These are phyloP conservation scores for Bambusicola thoracicus DNA, from an alignment of 2,113 vertebrate species.

Conservation along the genomic window DNA sequence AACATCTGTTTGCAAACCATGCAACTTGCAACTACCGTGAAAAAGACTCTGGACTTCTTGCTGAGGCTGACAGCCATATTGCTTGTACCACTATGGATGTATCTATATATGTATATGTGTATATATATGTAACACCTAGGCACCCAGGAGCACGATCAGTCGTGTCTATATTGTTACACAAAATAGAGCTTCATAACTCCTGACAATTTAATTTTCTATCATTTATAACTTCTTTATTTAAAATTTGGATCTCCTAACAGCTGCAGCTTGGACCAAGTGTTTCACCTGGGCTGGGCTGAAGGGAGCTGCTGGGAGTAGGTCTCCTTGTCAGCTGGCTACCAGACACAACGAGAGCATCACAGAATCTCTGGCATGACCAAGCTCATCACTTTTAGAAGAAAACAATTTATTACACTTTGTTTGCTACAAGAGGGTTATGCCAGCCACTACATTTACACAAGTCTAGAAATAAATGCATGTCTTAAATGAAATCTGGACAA, in stretches of 20 bases:
- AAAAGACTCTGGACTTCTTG: not conserved
- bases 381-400: not conserved
- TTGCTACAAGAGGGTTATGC: not conserved
- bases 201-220: not conserved
- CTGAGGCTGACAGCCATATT: not conserved
- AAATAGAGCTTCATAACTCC: not conserved
- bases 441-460: not conserved
- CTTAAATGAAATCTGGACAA: too few relatives aligned
- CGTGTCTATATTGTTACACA: not conserved
- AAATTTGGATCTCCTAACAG: not conserved
- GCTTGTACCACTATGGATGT: not conserved
- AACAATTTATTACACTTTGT: not conserved
- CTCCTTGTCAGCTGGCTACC: not conserved
- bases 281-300: not conserved
- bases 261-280: not conserved
- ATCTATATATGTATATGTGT: accelerated
- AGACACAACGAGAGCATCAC: too few relatives aligned
- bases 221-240: not conserved
- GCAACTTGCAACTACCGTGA: not conserved
- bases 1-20: slow-evolving; percentile 47
- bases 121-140: accelerated
- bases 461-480: not conserved
- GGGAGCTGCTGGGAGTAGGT: not conserved
- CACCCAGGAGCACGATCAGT: not conserved
- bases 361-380: not conserved